Base-by-base conservation (phyloP, 2,888 invertebrate genomes). In the Magallana nippona region DNA sequence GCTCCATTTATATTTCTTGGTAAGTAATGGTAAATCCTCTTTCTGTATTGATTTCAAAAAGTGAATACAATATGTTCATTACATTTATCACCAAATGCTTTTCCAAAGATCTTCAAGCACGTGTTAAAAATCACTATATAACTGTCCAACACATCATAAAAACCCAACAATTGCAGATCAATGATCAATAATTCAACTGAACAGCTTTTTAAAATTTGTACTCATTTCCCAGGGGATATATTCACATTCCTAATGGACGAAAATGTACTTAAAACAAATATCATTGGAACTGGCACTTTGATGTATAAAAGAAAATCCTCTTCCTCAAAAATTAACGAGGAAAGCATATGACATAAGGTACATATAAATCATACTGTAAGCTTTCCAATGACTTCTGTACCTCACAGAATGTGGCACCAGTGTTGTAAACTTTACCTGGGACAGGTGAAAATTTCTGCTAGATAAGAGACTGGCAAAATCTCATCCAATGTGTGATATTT, bases 401-500 rank as follows among this genome's bases (percentile, higher is more conserved):
- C 71, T 32, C 22, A 71, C 27, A 71, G 71, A 71, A 22, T 15
- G 71, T 27, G 27, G 71, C 3, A 71, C 71, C 15, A 32, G 15
- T 71, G 27, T 27, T 27, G 13, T 71, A 71, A 27, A 27, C 71
- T 71, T 15, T 71, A 71, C 71, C 71, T 71, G 71, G 32, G 71
- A 71, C 71, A 71, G 71, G 71, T 71, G 71, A 71, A 71, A 71
- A 71, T 71, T 27, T 22, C 15, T 71, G 27, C 71, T 13, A 71
- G 71, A 71, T 71, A 71, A 71, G 22, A 22, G 32, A 27, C 22
- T 22, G 13, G 22, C 27, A 71, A 71, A 71, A 71, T 71, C 71
- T 71, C 13, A 0, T 27, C 27, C 32, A 13, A 27, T 71, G 13
- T 27, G 22, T 13, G 10, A 63, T 63, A 71, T 71, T 27, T 27